A percentile compares a stretch with the other conserved stretches of the same genome.
These are phyloP conservation scores for Eubasilissa splendida DNA, from an alignment of 2,888 invertebrate genomes.

Conservation along the genomic window DNA sequence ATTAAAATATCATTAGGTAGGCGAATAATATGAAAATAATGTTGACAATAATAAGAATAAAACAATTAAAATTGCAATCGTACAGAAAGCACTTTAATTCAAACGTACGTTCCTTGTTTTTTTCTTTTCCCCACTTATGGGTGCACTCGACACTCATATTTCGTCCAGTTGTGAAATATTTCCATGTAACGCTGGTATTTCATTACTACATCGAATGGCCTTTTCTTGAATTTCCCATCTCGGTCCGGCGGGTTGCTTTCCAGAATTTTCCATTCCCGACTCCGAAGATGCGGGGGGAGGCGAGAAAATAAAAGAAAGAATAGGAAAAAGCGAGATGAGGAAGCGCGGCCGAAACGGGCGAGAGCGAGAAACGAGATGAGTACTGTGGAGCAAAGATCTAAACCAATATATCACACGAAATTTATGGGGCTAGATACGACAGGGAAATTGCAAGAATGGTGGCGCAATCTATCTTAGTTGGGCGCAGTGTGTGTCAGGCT, in stretches of 20 bases:
- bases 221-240: conserved; percentile 43
- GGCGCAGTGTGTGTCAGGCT: conserved; percentile 65
- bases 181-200: conserved; percentile 44
- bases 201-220: conserved; percentile 44
- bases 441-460: conserved; percentile 95
- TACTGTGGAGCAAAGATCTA: conserved; percentile 65
- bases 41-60: no score
- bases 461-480: conserved; percentile 92
- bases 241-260: conserved; percentile 33
- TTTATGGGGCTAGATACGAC: conserved; percentile 93
- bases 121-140: conserved; percentile 2
- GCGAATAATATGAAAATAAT: no score
- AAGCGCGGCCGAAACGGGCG: conserved; percentile 37
- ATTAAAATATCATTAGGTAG: no score
- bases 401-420: conserved; percentile 87
- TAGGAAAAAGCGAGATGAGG: conserved; percentile 43
- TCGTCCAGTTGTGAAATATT: conserved; percentile 41
- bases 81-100: no score
- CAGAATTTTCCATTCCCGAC: conserved; percentile 56
- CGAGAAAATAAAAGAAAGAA: conserved; percentile 51
- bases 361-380: conserved; percentile 43
- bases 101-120: not conserved
- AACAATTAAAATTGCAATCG: no score
- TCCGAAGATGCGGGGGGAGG: conserved; percentile 33
- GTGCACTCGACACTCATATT: conserved; percentile 20